These are phyloP conservation scores for Gerris buenoi DNA, from an alignment of 1,140 invertebrate species.

Conservation along the genomic window DNA sequence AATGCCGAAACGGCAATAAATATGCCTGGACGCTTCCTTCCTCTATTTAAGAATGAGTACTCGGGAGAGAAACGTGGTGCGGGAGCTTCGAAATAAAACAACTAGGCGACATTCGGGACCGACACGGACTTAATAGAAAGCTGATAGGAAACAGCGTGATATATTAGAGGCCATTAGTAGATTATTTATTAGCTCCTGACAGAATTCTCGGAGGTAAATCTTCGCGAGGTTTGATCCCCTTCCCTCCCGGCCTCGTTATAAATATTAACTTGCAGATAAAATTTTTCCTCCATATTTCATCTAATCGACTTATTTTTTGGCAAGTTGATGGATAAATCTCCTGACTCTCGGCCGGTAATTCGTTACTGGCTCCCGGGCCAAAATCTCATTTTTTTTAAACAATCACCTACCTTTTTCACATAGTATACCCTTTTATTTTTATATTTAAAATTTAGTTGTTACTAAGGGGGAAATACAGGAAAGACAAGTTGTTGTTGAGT, in stretches of 20 bases:
- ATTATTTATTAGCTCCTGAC: background rate
- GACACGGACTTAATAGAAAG: background rate
- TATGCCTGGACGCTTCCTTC: background rate
- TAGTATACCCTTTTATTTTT: too few relatives aligned
- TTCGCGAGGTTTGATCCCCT: background rate
- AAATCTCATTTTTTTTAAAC: background rate
- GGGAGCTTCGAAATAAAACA: background rate
- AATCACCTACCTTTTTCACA: too few relatives aligned
- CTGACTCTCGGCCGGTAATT: background rate
- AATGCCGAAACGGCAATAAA: background rate
- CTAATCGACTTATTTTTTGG: background rate
- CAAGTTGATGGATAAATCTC: background rate
- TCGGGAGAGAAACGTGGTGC: background rate
- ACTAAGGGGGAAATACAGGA: too few relatives aligned
- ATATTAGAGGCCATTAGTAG: background rate
- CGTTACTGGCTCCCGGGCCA: background rate
- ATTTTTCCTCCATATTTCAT: background rate
- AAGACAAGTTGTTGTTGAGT: too few relatives aligned
- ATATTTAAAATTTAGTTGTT: too few relatives aligned
- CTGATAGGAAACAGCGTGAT: background rate
- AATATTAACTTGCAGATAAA: background rate
- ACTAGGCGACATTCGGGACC: background rate
- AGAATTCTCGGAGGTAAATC: background rate
- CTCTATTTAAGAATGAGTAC: background rate
- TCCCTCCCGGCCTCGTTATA: background rate